Evolutionary conservation across 1,140 invertebrate genomes (phyloP), one percentile per base, ranked within the genome.

Genomic region (Drosophila equinoxialis): DNA sequence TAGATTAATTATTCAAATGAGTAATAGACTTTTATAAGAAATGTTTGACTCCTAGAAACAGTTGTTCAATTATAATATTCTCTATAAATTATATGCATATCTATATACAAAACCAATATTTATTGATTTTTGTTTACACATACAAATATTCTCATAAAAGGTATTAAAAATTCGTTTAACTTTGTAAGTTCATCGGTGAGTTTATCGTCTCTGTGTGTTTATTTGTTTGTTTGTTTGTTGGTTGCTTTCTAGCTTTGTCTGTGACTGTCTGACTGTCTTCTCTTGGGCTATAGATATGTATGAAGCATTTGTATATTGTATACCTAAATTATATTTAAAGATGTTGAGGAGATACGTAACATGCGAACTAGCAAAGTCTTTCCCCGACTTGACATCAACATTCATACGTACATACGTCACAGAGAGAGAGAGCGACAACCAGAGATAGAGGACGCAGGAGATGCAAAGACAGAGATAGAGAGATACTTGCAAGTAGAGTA

Each of bases 381-480:
- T 51, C 41, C 74, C 1, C 30, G 75, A 73, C 74, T 74, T 79
- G 83, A 82, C 83, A 86, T 86, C 83, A 87, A 65, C 68, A 86
- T 86, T 87, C 82, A 86, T 87, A 30, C 30, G 6, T 30, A 86
- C 82, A 86, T 30, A 86, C 82, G 82, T 86, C 83, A 86, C 76
- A 78, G 58, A 57, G 8, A 51, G 59, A 68, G 17, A 35, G 26
- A 54, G 20, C 48, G 14, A 55, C 20, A 26, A 2, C 5, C 1
- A 62, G 35, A 48, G 14, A 17, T 7, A 48, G n/a, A 45, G 62
- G 14, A 48, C 17, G 63, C 33, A 55, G 45, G 13, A 63, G 45
- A 65, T 48, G 42, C 35, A 6, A 37, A 37, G 26, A 57, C 8
- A 20, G 35, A 14, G 8, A n/a, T 39, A 71, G 39, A 37, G 23